Conservation (phyloP, 1,140 invertebrate species). For the Sinella curviseta region DNA sequence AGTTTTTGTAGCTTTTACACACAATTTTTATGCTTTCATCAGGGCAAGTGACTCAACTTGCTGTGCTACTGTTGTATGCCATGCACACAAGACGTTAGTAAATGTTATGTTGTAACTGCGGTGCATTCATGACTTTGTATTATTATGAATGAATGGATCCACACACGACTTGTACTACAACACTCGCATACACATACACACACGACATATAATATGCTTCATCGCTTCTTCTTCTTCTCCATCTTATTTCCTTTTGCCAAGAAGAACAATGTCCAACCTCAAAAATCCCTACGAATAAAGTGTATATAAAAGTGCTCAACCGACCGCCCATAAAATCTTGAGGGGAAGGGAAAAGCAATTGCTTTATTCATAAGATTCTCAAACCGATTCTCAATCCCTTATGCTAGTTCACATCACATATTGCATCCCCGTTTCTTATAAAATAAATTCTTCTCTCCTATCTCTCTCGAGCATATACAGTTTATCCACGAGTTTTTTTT, state of each 20-base stretch:
- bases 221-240: background rate
- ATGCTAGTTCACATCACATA: conserved; percentile 2
- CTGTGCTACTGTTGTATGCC: background rate
- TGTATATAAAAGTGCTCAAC: conserved; percentile 17
- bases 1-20: conserved; percentile 15
- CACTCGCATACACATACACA: no score
- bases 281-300: conserved; percentile 15
- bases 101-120: background rate
- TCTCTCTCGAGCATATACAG: background rate
- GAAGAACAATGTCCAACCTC: conserved; percentile 13
- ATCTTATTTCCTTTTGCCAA: background rate
- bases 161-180: no score
- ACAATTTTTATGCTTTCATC: conserved; percentile 20
- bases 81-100: background rate
- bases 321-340: conserved; percentile 17
- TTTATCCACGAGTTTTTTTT: background rate
- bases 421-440: no score
- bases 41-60: conserved; percentile 9
- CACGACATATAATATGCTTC: background rate
- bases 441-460: no score
- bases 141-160: conserved; percentile 18
- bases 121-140: conserved; percentile 14
- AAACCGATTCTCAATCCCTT: conserved; percentile 12
- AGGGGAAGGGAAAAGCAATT: conserved; percentile 18
- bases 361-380: conserved; percentile 32